Evolutionary conservation across 2,113 vertebrate genomes (phyloP), one percentile per base, ranked within the genome.

Genomic region (Columba livia): DNA sequence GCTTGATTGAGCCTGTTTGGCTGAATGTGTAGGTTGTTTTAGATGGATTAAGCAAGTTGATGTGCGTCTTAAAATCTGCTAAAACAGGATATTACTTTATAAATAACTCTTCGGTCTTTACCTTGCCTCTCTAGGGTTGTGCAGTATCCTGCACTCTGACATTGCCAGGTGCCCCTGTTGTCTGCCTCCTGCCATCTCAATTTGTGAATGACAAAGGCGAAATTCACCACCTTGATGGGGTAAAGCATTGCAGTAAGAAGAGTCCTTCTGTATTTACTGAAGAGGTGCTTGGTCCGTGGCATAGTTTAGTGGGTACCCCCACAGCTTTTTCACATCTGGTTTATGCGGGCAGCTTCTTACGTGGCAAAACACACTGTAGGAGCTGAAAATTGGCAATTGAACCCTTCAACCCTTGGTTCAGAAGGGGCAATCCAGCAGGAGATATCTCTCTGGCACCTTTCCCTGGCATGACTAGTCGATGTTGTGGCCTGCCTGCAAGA

Each of bases 391-490:
- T 38, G 42, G 9, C 2, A 1, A n/a, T 71, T 70, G 11, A 54
- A 14, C 13, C 18, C 5, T 61, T 54, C 50, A 51, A 25, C 51
- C 51, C 31, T 25, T 26, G 42, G 13, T 31, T 86, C 42, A 26
- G 38, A 61, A 65, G 8, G 26, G 31, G 34, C 19, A 54, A 9
- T 11, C 10, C 23, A n/a, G 23, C 3, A 2, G 19, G 21, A 48
- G 21, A 7, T 47, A 29, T 29, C 28, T 47, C 6, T 40, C 38
- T 42, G 23, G 15, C 51, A 11, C 10, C 11, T 28, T 56, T 42
- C 15, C 11, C 16, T 34, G 21, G 36, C 0, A 2, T 48, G n/a
- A 19, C 20, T 32, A 53, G 21, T 58, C 0, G 5, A 14, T 36
- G 17, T 12, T 31, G 14, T 54, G 28, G 50, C 78, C 32, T 53